Base-by-base conservation (phyloP, 2,888 invertebrate species). In the Harmothoe impar region DNA sequence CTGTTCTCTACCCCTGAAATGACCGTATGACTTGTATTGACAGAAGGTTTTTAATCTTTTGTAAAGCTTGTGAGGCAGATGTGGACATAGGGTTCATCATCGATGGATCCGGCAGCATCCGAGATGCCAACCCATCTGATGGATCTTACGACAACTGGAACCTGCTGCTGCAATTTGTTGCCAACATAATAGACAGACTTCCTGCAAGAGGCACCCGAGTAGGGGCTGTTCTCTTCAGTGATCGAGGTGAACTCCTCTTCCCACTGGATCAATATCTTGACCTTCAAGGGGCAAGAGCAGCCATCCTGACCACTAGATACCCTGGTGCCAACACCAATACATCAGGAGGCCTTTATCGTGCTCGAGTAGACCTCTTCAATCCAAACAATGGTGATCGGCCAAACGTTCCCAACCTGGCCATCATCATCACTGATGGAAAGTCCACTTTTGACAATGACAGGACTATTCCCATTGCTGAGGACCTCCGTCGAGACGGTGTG, bases 251-350 rank as follows among this genome's bases (percentile, higher is more conserved):
- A 68, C 85, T 89, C 12, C 85, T 78, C 25, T 91, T 91, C 29
- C 51, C 33, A 10, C 72, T 91, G 12, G 52, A 91, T 89, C 29
- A 77, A 10, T 78, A 85, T 29, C 72, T 25, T 20, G 51, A 72
- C 23, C 91, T 91, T 17, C 15, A 23, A 29, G 25, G 77, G 0
- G 81, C 91, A 62, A 52, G 43, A 56, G 81, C 43, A 43, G 89
- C 86, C 23, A 90, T 92, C 29, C 23, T 35, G 25, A 25, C 29
- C 10, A 91, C 91, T 33, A 25, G 51, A 15, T 92, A 92, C 78
- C 62, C 51, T 54, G 90, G 90, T 0, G 91, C 91, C 17, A 91
- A 89, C 51, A 92, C 92, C 23, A 92, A 92, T 68, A 92, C 92
- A 15, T 90, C 91, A 25, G 92, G 92, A 0, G 92, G 91, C 33